phyloP scores from a whole-genome alignment of 2,888 invertebrate species.

The Diarsia dahlii region DNA sequence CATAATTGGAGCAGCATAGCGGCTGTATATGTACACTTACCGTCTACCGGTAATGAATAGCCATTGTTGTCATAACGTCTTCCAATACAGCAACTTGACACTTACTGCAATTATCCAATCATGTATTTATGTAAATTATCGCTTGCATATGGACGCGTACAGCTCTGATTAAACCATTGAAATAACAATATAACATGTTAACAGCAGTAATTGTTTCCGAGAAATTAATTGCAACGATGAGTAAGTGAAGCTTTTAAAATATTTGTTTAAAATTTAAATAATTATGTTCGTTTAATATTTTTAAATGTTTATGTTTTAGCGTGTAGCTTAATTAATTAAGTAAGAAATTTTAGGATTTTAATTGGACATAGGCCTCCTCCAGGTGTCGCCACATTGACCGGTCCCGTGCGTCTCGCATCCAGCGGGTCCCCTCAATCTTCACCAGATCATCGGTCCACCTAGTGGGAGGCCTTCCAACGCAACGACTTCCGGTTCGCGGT shows the following conservation, averaged over 20 bases:
- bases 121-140: conserved; percentile 52
- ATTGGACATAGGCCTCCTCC: too few species aligned
- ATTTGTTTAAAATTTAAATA: neutral
- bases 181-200: neutral
- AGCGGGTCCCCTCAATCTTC: too few species aligned
- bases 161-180: conserved; percentile 17
- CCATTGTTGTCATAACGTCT: conserved; percentile 4
- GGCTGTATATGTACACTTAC: neutral
- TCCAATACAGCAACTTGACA: neutral
- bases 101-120: conserved; percentile 41
- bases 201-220: neutral
- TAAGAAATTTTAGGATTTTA: neutral
- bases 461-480: too few species aligned
- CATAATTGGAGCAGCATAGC: too few species aligned
- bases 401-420: too few species aligned
- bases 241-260: neutral
- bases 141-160: conserved; percentile 2
- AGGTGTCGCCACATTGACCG: too few species aligned
- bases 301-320: neutral
- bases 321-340: neutral
- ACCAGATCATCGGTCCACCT: too few species aligned
- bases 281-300: neutral
- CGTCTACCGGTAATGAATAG: neutral
- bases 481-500: too few species aligned
- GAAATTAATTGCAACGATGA: neutral